Evolutionary conservation across 2,113 vertebrate species (phyloP), one percentile per base, ranked within the genome.

Genomic region (Hippocampus guttulatus): DNA sequence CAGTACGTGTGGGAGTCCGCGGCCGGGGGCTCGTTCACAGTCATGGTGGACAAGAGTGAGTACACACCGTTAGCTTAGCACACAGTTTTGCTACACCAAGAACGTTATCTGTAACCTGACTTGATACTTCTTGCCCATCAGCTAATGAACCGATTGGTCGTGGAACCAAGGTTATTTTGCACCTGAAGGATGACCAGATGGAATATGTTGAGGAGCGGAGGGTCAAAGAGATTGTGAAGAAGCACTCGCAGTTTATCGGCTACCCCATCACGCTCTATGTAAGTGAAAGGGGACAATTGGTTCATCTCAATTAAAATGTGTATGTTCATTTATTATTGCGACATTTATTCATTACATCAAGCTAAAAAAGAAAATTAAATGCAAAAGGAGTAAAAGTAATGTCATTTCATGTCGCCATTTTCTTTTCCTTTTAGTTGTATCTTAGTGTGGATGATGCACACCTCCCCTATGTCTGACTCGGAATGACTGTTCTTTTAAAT

Each of bases 241-340:
- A 94, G 62, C 93, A 94, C 76, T 94, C 93, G 5, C 93, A 94
- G 86, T 94, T 94, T 67, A 94, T 94, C 23, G 93, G 93, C 73
- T 94, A 94, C 75, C 93, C 93, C 16, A 94, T 94, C 78, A 93
- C 93, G 14, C 91, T 94, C 33, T 93, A 86, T 85, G 93, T 94
- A 91, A 90, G 93, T 85, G 1, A 54, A 21, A 43, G 23, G 9
- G 10, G 6, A 38, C 33, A 11, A 21, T 40, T 0, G 2, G 12
- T 61, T 38, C 6, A 38, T 38, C 33, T 38, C 33, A 38, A 38
- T 38, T 38, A 38, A 38, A 38, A 38, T 38, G 33, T 38, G 33
- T 45, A 14, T 38, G 33, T 45, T 45, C 14, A 3, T 45, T 45
- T 45, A 45, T 45, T 45, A 12, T 11, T 12, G 43, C 0, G 14